Base-by-base conservation (phyloP, 2,888 invertebrate species). In the Onchidella celtica region DNA sequence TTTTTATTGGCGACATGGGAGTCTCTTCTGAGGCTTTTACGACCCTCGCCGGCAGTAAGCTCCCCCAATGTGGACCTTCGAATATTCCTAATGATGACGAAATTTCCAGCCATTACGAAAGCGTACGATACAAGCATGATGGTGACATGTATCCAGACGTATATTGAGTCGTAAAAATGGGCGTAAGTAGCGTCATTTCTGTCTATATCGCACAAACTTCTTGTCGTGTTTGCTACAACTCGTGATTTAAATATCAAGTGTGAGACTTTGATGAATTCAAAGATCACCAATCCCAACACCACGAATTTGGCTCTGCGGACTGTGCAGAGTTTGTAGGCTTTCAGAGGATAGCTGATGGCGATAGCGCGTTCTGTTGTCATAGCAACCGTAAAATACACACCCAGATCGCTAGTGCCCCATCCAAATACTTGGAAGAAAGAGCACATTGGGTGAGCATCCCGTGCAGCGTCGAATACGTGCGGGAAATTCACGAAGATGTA, bases 331-430 rank as follows among this genome's bases (percentile, higher is more conserved):
- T 66, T 79, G 21, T 83, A 68, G 0, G 89, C 86, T 65, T 88
- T 87, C 29, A 90, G 77, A 9, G 90, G 89, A 74, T 88, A 88
- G 38, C 83, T 85, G 4, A 90, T 85, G 2, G 90, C 89, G 14
- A 89, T 74, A 3, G 87, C 86, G 9, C 89, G 84, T 63, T 89
- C 90, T 6, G 88, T 81, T n/a, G 89, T 90, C 90, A 89, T 90
- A 38, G 87, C 89, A 2, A 86, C 87, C 0, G 89, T 89, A 29
- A 89, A 82, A 32, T 88, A 75, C 27, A 90, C 85, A 0, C 89
- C 90, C 40, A 88, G 72, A 76, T 90, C 89, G 69, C 90, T 89
- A 32, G 86, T 88, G 0, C 86, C 84, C 86, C 87, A 87, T 6
- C 90, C 89, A 38, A 88, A 84, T 68, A 90, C 88, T 75, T 88